Evolutionary conservation across 2,113 vertebrate genomes (phyloP).

Genomic region (Stigmatopora nigra): DNA sequence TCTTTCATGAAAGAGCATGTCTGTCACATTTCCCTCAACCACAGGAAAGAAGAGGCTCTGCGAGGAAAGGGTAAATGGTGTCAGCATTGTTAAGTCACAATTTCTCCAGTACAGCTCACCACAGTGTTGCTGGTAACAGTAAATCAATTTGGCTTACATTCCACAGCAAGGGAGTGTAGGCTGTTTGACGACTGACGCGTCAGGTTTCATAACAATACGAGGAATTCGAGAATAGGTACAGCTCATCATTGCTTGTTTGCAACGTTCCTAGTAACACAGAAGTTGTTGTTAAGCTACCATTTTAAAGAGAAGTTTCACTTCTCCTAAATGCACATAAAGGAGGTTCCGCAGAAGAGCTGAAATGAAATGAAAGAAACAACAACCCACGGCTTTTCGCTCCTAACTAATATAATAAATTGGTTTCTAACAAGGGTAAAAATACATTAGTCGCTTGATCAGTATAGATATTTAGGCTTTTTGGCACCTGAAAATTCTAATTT

Average conservation of each 20-base stretch:
- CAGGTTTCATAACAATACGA: not conserved
- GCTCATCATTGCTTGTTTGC: not conserved
- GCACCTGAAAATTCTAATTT: no score
- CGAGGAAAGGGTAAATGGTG: slow-evolving; percentile 19
- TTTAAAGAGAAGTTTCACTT: no score
- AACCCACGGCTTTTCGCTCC: no score
- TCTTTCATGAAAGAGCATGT: slow-evolving; percentile 19
- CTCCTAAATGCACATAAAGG: no score
- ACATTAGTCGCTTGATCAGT: no score
- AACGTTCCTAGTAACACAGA: not conserved
- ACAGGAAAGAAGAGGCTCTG: slow-evolving; percentile 18
- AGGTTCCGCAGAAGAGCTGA: no score
- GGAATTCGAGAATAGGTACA: not conserved
- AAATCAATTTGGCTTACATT: not conserved
- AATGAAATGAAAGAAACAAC: no score
- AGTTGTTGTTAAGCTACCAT: no score
- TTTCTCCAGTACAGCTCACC: not conserved
- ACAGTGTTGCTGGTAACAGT: not conserved
- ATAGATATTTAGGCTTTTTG: no score
- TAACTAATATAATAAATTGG: no score
- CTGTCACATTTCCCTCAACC: slow-evolving; percentile 22
- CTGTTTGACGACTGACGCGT: not conserved
- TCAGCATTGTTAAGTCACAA: slow-evolving; percentile 19
- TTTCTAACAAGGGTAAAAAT: no score
- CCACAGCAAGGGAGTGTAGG: not conserved